These are phyloP conservation scores for Lonchura striata DNA, from an alignment of 2,113 vertebrate genomes.

Conservation along the genomic window DNA sequence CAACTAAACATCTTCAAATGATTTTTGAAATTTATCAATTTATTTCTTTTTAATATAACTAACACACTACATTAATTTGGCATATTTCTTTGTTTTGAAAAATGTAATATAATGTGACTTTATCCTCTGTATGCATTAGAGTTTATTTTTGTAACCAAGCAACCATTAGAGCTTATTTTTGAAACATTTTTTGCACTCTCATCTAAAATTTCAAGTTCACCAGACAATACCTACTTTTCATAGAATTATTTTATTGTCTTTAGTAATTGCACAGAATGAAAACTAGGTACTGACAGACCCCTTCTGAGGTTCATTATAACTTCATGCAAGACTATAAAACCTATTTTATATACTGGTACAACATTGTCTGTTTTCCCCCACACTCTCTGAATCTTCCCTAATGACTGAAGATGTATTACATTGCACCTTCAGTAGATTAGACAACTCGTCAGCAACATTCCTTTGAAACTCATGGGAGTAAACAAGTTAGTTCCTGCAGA, in stretches of 20 bases:
- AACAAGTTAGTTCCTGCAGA: neutral
- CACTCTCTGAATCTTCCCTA: neutral
- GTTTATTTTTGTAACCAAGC: neutral
- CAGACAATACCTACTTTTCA: neutral
- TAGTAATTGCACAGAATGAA: neutral
- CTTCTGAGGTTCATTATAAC: neutral
- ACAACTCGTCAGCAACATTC: neutral
- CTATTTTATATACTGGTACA: neutral
- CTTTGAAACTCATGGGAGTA: neutral
- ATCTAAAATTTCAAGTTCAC: neutral
- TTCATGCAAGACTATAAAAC: neutral
- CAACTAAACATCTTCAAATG: neutral
- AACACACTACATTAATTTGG: neutral
- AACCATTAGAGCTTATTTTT: neutral
- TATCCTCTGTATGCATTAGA: neutral
- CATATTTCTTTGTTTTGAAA: neutral
- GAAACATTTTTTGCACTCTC: neutral
- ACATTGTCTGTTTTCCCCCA: neutral
- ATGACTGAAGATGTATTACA: neutral
- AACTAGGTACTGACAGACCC: neutral
- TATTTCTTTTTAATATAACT: neutral
- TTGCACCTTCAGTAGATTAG: neutral
- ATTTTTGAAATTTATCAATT: neutral
- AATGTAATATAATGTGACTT: neutral
- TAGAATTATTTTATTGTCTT: neutral